Base-by-base conservation (phyloP, 2,888 invertebrate genomes). In the Nyleta sp. region DNA sequence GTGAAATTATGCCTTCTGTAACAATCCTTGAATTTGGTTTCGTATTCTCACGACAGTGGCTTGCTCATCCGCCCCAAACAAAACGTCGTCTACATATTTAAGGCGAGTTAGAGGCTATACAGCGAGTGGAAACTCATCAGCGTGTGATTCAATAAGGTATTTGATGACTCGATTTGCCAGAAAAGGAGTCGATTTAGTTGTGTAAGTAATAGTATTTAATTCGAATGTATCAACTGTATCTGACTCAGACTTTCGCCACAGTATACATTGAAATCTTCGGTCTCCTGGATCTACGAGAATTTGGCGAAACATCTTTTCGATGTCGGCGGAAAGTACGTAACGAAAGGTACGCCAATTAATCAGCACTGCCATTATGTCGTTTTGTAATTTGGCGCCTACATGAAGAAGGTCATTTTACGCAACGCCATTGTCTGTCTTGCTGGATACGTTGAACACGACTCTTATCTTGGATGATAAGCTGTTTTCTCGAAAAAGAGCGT, bases 401-500 rank as follows among this genome's bases (percentile, higher is more conserved):
- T n/a, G n/a, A n/a, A n/a, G n/a, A n/a, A n/a, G n/a, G n/a, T n/a
- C n/a, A n/a, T n/a, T n/a, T n/a, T n/a, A n/a, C n/a, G n/a, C n/a
- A n/a, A n/a, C n/a, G n/a, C n/a, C n/a, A n/a, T n/a, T n/a, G n/a
- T n/a, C n/a, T n/a, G n/a, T n/a, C n/a, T n/a, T n/a, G n/a, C n/a
- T n/a, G n/a, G n/a, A n/a, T n/a, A n/a, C 57, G 15, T 57, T 40
- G 8, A 57, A 28, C 2, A 57, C 57, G 0, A 57, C 57, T 13
- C 40, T 1, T 1, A 42, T 0, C 15, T 38, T 57, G 0, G n/a
- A 13, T 0, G 20, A 22, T 1, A 4, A 1, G 22, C 5, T 1
- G 1, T 18, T 18, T 11, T 35, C 2, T 1, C 53, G 33, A 2
- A 20, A 6, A 1, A 53, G 18, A 1, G 35, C 35, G 35, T 7